phyloP scores from a whole-genome alignment of 2,888 invertebrate species.

The Chouioia cunea region DNA sequence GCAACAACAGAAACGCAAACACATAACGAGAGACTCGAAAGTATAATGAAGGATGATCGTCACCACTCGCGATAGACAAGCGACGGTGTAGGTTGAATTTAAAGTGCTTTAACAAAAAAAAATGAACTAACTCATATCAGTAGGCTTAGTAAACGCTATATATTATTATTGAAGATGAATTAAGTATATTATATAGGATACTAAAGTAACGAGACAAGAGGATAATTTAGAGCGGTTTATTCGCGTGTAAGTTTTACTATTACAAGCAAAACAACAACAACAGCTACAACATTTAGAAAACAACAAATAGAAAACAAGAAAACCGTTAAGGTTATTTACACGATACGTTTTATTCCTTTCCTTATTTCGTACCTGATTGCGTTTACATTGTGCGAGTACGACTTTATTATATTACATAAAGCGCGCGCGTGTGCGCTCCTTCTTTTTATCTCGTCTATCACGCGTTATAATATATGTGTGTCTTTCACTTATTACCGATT shows the following conservation, averaged over 20 bases:
- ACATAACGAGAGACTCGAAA: slow-evolving; percentile 21
- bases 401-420: no score
- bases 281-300: slow-evolving; percentile 51
- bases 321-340: slow-evolving; percentile 44
- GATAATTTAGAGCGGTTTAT: slow-evolving; percentile 51
- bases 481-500: slow-evolving; percentile 33
- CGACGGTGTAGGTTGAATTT: slow-evolving; percentile 62
- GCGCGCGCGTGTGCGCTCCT: no score
- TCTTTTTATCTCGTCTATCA: no score
- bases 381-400: slow-evolving; percentile 47
- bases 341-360: slow-evolving; percentile 37
- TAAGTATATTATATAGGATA: slow-evolving; percentile 31
- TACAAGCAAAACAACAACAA: slow-evolving; percentile 43
- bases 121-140: slow-evolving; percentile 67
- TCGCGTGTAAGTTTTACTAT: slow-evolving; percentile 51
- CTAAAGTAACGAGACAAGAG: slow-evolving; percentile 29
- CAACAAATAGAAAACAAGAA: slow-evolving; percentile 5
- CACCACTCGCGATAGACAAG: slow-evolving; percentile 15
- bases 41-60: slow-evolving; percentile 12
- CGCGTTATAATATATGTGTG: slow-evolving; percentile 17
- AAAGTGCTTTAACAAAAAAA: slow-evolving; percentile 64
- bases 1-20: slow-evolving; percentile 1
- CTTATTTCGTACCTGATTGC: slow-evolving; percentile 48
- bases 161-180: slow-evolving; percentile 41
- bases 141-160: slow-evolving; percentile 62